Percentiles rank a stretch among this genome's conserved stretches.
These are phyloP conservation scores for Spodoptera exigua DNA, from an alignment of 2,888 invertebrate species.

Conservation along the genomic window DNA sequence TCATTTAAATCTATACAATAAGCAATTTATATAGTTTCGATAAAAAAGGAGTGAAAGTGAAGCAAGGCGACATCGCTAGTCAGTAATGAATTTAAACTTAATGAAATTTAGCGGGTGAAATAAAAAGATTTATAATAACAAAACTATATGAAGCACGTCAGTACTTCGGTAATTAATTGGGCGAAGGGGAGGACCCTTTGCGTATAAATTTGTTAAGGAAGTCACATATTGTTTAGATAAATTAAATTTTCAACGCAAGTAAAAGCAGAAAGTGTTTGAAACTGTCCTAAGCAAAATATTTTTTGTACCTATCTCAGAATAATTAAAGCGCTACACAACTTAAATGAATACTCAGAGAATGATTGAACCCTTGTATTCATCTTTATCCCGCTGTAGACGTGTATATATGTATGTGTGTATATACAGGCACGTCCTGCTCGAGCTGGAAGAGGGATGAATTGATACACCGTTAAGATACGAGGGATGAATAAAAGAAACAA, in stretches of 20 bases:
- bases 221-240: background rate
- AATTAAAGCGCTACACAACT: constrained; percentile 10
- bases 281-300: too few relatives aligned
- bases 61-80: constrained; percentile 22
- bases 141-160: constrained; percentile 41
- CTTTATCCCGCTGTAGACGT: constrained; percentile 17
- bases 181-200: constrained; percentile 7
- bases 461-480: constrained; percentile 56
- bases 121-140: constrained; percentile 49
- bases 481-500: constrained; percentile 54
- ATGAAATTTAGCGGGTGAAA: constrained; percentile 35
- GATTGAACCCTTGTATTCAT: constrained; percentile 37
- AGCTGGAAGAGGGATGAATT: constrained; percentile 42
- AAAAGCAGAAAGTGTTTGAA: too few relatives aligned
- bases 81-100: constrained; percentile 48
- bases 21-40: too few relatives aligned
- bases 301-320: background rate
- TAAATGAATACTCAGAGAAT: constrained; percentile 4
- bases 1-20: too few relatives aligned
- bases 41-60: constrained; percentile 24
- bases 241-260: too few relatives aligned
- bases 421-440: constrained; percentile 12
- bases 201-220: constrained; percentile 2
- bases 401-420: background rate
- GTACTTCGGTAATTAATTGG: constrained; percentile 46